A percentile compares a stretch with the other conserved stretches of the same genome.
Conservation (phyloP, 1,140 invertebrate species). For the Hyles euphorbiae region DNA sequence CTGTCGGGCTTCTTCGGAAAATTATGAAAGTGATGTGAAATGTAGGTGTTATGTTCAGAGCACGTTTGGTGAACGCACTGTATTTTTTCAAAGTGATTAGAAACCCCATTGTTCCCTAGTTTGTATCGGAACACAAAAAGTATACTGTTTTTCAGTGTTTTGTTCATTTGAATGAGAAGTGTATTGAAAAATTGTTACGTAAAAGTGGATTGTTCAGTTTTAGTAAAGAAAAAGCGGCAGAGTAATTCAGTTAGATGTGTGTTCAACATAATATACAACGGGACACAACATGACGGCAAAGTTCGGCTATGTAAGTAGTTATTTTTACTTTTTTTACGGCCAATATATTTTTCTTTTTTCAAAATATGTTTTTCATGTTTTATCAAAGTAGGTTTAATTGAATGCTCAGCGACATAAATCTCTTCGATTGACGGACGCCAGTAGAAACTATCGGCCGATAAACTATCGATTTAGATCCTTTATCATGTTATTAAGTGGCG, state of each 20-base stretch:
- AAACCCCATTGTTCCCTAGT: constrained; percentile 66
- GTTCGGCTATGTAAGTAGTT: constrained; percentile 73
- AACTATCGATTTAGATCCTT: background rate
- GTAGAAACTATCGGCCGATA: constrained; percentile 2
- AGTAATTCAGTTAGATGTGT: constrained; percentile 72
- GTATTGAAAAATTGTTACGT: constrained; percentile 68
- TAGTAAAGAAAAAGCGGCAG: constrained; percentile 57
- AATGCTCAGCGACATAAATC: constrained; percentile 5
- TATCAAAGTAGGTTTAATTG: background rate
- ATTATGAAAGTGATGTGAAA: constrained; percentile 69
- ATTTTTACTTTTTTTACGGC: background rate
- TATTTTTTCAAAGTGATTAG: constrained; percentile 60
- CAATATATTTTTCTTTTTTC: background rate
- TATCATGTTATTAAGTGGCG: background rate
- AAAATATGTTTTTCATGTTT: constrained; percentile 1
- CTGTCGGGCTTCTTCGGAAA: constrained; percentile 49
- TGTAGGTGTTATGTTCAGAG: constrained; percentile 53
- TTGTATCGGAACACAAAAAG: constrained; percentile 49
- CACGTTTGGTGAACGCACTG: constrained; percentile 47
- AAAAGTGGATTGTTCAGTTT: constrained; percentile 71
- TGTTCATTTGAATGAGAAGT: constrained; percentile 56
- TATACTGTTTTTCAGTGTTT: constrained; percentile 66
- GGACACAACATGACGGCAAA: constrained; percentile 77
- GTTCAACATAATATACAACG: constrained; percentile 72
- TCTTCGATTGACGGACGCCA: constrained; percentile 6